Conservation (phyloP, 2,797 vertebrate genomes). For the Chelon labrosus region DNA sequence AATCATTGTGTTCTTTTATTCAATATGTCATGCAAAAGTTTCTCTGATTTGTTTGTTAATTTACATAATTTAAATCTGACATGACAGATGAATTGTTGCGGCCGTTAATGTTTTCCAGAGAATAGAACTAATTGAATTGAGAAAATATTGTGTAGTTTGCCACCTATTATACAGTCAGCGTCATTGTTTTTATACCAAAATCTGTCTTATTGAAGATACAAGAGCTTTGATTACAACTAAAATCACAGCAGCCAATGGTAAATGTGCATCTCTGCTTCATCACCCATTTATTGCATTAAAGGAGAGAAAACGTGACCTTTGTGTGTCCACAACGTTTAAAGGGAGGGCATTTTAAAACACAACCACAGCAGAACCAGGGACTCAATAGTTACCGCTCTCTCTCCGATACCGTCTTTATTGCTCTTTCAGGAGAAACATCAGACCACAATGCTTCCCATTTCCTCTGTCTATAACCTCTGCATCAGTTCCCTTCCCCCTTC, state of each 20-base stretch:
- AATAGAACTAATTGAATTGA: background rate
- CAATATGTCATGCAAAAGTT: too few species aligned
- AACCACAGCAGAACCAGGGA: constrained; percentile 50
- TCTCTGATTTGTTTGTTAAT: background rate
- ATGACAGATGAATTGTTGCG: background rate
- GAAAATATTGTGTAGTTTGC: background rate
- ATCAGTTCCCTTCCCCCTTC: constrained; percentile 60
- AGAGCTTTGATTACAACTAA: background rate
- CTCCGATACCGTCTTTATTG: constrained; percentile 48
- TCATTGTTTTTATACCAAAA: background rate
- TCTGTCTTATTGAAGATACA: background rate
- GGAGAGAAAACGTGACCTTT: constrained; percentile 16
- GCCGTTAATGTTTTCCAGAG: background rate
- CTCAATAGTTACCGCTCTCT: constrained; percentile 55
- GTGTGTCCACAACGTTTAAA: constrained; percentile 10
- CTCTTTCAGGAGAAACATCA: constrained; percentile 70
- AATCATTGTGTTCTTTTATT: too few species aligned
- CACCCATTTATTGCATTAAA: constrained; percentile 17
- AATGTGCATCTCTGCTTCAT: background rate
- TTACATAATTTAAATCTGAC: background rate
- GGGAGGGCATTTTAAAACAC: constrained; percentile 40
- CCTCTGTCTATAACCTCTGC: constrained; percentile 65
- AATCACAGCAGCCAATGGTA: constrained; percentile 15
- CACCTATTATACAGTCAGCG: background rate
- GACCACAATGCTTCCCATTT: constrained; percentile 66